phyloP scores from a whole-genome alignment of 2,113 vertebrate genomes.

The Setophaga kirtlandii region DNA sequence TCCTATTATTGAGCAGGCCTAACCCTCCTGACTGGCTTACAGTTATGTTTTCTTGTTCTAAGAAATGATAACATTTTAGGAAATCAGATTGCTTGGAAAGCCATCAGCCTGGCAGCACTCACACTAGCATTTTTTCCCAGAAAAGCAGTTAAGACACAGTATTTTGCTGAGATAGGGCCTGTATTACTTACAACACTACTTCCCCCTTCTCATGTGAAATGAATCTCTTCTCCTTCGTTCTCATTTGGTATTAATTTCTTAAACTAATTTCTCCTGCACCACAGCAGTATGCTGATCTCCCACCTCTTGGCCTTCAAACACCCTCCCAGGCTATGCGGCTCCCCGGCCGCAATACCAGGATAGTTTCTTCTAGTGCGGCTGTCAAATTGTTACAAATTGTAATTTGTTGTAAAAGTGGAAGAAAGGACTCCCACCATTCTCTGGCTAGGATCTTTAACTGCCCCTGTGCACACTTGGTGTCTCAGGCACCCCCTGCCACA shows the following conservation, averaged over 20 bases:
- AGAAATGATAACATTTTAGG: background rate
- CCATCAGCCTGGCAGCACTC: background rate
- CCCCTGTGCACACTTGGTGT: fast-evolving
- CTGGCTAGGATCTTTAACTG: background rate
- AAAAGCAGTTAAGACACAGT: background rate
- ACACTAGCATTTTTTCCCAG: background rate
- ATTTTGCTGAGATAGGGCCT: background rate
- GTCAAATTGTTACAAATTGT: background rate
- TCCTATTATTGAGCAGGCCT: background rate
- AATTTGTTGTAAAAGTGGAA: background rate
- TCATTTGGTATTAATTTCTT: background rate
- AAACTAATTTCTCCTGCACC: background rate
- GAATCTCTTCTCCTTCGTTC: background rate
- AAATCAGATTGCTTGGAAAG: background rate
- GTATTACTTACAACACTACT: background rate
- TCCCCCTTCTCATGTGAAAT: background rate
- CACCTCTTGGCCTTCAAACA: background rate
- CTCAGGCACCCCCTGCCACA: background rate
- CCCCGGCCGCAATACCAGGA: fast-evolving
- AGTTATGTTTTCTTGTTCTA: background rate
- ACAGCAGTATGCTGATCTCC: background rate
- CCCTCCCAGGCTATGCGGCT: fast-evolving
- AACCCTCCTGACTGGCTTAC: background rate
- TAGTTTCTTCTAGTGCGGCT: background rate
- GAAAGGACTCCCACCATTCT: background rate